These are phyloP conservation scores for Nephrotoma flavescens DNA, from an alignment of 2,888 invertebrate genomes.

Conservation along the genomic window DNA sequence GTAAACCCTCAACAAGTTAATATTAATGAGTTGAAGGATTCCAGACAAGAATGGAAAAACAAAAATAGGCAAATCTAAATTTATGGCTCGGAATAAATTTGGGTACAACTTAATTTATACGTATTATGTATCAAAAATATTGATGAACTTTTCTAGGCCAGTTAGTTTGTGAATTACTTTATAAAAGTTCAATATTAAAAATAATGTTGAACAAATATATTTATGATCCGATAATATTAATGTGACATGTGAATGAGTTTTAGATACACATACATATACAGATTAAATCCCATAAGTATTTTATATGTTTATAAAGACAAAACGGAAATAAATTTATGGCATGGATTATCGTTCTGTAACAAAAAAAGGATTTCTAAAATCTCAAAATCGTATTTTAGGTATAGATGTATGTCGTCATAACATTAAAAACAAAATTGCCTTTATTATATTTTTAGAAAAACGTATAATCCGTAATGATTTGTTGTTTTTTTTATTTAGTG, in stretches of 20 bases:
- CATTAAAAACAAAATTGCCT: not conserved
- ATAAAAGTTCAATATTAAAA: not conserved
- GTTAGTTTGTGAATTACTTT: not conserved
- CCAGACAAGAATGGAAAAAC: too few relatives aligned
- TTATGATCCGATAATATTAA: not conserved
- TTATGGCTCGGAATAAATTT: too few relatives aligned
- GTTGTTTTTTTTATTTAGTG: not conserved
- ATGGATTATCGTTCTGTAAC: not conserved
- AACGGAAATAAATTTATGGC: not conserved
- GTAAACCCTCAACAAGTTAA: too few relatives aligned
- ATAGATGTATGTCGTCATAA: not conserved
- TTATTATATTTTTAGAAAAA: not conserved
- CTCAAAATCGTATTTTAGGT: not conserved
- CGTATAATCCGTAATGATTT: not conserved
- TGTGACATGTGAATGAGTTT: not conserved
- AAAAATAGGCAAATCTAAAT: too few relatives aligned
- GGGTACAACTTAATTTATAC: too few relatives aligned
- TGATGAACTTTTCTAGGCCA: too few relatives aligned
- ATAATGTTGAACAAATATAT: not conserved
- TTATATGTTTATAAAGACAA: not conserved
- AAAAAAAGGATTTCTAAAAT: not conserved
- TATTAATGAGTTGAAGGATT: too few relatives aligned
- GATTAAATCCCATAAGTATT: not conserved
- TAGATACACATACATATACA: not conserved
- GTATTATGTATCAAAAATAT: too few relatives aligned